Conservation (phyloP, 2,888 invertebrate species). For the Melinaea menophilus region DNA sequence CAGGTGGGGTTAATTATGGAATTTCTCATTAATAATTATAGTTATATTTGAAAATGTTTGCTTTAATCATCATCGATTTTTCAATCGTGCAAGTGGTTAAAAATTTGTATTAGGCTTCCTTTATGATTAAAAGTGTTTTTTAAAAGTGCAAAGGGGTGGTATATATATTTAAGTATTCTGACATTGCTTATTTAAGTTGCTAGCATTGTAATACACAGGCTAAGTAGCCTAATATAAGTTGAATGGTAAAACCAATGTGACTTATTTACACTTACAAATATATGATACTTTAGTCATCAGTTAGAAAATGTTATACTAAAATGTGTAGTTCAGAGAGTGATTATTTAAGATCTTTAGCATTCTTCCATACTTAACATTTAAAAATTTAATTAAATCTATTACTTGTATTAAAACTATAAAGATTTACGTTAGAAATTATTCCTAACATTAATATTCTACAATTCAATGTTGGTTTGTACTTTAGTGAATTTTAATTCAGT, state of each 20-base stretch:
- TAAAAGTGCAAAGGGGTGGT: too few relatives aligned
- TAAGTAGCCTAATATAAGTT: background rate
- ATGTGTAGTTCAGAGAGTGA: too few relatives aligned
- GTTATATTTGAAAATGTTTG: constrained; percentile 20
- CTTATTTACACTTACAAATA: constrained; percentile 16
- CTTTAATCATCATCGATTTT: constrained; percentile 14
- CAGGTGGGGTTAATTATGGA: constrained; percentile 79
- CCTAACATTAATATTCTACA: too few relatives aligned
- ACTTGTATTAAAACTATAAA: too few relatives aligned
- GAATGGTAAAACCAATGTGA: constrained; percentile 19
- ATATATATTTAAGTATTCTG: background rate
- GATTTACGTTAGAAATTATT: too few relatives aligned
- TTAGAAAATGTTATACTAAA: background rate
- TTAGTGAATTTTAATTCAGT: too few relatives aligned
- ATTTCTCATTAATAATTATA: constrained; percentile 65
- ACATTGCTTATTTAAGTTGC: background rate
- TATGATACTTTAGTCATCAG: background rate
- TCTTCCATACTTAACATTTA: too few relatives aligned
- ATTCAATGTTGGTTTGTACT: too few relatives aligned
- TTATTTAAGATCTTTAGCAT: too few relatives aligned
- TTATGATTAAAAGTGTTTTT: background rate
- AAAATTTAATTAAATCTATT: too few relatives aligned
- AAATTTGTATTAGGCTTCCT: constrained; percentile 1
- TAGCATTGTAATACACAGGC: background rate
- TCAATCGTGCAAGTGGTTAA: constrained; percentile 12